These are phyloP conservation scores for Epistrophe eligans DNA, from an alignment of 2,888 invertebrate genomes.

Conservation along the genomic window DNA sequence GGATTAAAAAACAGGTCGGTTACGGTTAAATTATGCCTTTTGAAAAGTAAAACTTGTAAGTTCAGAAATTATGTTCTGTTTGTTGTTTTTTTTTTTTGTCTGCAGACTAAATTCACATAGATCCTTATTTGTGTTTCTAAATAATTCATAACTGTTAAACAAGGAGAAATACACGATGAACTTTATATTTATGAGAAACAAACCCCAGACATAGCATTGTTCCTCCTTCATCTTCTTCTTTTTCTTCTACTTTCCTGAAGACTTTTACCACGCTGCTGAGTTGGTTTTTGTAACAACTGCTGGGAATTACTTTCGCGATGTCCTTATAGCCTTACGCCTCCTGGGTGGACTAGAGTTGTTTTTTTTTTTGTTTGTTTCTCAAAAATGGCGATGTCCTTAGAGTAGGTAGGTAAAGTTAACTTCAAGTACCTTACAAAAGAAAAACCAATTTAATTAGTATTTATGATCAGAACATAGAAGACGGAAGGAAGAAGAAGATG, in stretches of 20 bases:
- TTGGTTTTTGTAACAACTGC: slow-evolving; percentile 31
- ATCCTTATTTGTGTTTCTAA: slow-evolving; percentile 56
- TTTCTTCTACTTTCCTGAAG: background rate
- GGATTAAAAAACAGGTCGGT: background rate
- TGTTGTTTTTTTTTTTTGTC: slow-evolving; percentile 16
- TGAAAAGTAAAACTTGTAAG: slow-evolving; percentile 34
- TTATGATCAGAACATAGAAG: slow-evolving; percentile 42
- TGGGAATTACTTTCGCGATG: slow-evolving; percentile 43
- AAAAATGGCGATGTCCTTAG: slow-evolving; percentile 22
- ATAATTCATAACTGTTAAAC: slow-evolving; percentile 63
- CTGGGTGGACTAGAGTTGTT: background rate
- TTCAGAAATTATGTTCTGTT: slow-evolving; percentile 31
- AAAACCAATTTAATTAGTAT: slow-evolving; percentile 64
- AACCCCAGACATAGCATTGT: background rate
- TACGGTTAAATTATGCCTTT: slow-evolving; percentile 10
- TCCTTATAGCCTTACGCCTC: slow-evolving; percentile 17
- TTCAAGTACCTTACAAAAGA: background rate
- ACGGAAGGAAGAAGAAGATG: slow-evolving; percentile 28
- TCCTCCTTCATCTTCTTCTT: background rate
- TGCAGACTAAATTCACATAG: background rate
- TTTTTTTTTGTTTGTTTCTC: slow-evolving; percentile 2
- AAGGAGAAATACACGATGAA: slow-evolving; percentile 50
- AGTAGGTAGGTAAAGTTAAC: background rate
- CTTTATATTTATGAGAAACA: slow-evolving; percentile 68
- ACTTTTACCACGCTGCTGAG: slow-evolving; percentile 4